These are phyloP conservation scores for Hexactinellida sp. DNA, from an alignment of 37 sponge, comb jelly and placozoan species.

Conservation along the genomic window DNA sequence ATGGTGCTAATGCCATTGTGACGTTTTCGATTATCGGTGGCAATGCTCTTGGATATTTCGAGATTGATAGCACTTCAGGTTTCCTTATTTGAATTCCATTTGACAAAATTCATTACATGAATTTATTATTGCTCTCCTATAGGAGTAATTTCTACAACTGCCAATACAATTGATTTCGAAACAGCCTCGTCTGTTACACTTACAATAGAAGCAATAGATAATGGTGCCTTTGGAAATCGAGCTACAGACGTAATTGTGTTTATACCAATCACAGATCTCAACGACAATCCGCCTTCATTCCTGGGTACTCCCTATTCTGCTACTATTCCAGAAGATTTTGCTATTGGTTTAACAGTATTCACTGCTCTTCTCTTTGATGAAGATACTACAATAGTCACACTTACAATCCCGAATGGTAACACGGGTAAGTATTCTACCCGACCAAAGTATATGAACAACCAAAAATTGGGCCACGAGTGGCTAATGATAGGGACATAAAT, in stretches of 20 bases:
- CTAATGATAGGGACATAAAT: too few relatives aligned
- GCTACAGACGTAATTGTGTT: neutral
- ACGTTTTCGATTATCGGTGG: slow-evolving; percentile 23
- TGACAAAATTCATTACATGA: too few relatives aligned
- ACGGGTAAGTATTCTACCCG: neutral
- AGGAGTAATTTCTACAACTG: neutral
- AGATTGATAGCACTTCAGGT: neutral
- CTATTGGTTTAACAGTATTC: neutral
- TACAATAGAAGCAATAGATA: slow-evolving; percentile 6
- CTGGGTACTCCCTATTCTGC: neutral
- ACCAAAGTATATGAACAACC: too few relatives aligned
- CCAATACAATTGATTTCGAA: neutral
- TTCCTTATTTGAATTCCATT: too few relatives aligned
- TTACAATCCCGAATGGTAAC: neutral
- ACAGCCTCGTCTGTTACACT: neutral
- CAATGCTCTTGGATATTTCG: neutral
- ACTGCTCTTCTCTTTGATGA: neutral
- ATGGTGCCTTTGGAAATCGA: neutral
- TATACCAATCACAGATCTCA: neutral
- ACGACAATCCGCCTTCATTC: neutral
- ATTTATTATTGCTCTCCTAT: neutral
- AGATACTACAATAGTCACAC: neutral
- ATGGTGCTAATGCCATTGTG: slow-evolving; percentile 29
- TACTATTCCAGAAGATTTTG: neutral
- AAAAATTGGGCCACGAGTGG: too few relatives aligned